Base-by-base conservation (phyloP, 2,888 invertebrate species). In the Myopa testacea region DNA sequence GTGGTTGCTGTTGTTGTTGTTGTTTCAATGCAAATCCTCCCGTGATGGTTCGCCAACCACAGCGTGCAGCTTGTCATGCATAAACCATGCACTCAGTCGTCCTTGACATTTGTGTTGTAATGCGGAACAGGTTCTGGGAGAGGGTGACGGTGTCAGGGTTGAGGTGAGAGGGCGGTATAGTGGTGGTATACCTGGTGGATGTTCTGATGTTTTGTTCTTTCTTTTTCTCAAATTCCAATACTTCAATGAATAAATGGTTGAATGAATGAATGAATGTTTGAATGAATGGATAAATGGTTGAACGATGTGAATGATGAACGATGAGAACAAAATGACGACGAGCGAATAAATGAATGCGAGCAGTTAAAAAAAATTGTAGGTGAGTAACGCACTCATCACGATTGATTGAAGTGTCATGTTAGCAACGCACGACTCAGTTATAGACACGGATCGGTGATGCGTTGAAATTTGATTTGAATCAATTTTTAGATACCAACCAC, bases 11-110 rank as follows among this genome's bases (percentile, higher is more conserved):
- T 58, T 58, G 58, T 58, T 58, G 58, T 58, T n/a, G 14, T 58
- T 58, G 58, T n/a, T 58, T 8, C 68, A 16, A 19, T 38, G 68
- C 45, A n/a, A 4, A 67, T 40, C 12, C 67, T 67, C 34, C 10
- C 12, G 52, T 67, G 10, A 67, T 37, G 37, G 75, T 62, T 73
- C 10, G 67, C 58, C 74, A 75, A 72, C 45, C n/a, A 50, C 62
- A 38, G 40, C 62, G 10, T 58, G n/a, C 52, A 63, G 7, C 78
- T 77, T 77, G 75, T 77, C 78, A 77, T 78, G 77, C 77, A 81
- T 78, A 80, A 81, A 80, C 78, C 78, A 79, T 79, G 75, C 77
- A 78, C 77, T 72, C 69, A 79, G 74, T 79, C 80, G 78, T 78
- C 75, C 75, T 74, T 74, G 74, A 74, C 74, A 75, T 75, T 75